A percentile compares a stretch with the other conserved stretches of the same genome.
These are phyloP conservation scores for Synanthedon andrenaeformis DNA, from an alignment of 2,888 invertebrate genomes.

Conservation along the genomic window DNA sequence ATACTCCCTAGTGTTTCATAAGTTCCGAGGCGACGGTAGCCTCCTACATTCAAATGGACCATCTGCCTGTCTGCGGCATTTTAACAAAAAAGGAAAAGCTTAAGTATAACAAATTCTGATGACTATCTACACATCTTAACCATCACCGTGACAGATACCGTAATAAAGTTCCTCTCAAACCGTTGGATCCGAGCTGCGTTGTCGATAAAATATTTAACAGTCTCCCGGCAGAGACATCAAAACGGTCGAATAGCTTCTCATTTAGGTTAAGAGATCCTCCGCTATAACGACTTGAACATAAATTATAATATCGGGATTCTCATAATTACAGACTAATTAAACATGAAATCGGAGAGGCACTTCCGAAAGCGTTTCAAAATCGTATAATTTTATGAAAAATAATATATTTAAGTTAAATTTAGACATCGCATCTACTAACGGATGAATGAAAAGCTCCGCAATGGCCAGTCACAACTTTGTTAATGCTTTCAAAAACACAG, in stretches of 20 bases:
- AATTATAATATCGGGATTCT: background rate
- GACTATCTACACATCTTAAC: slow-evolving; percentile 16
- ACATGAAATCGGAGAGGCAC: no score
- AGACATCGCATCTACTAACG: no score
- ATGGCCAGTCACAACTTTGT: no score
- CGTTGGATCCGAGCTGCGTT: slow-evolving; percentile 20
- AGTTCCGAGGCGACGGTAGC: no score
- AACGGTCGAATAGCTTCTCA: slow-evolving; percentile 28
- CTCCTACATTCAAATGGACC: no score
- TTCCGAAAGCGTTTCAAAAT: no score
- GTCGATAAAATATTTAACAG: slow-evolving; percentile 46
- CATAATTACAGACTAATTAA: background rate
- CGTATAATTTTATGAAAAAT: no score
- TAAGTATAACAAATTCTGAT: slow-evolving; percentile 3
- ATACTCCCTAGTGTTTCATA: no score
- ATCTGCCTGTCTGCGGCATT: no score
- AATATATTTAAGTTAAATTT: no score
- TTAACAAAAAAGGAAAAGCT: no score
- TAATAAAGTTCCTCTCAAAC: slow-evolving; percentile 26
- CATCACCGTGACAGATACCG: slow-evolving; percentile 23
- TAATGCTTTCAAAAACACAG: background rate
- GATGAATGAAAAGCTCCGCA: no score
- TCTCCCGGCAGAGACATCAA: slow-evolving; percentile 31
- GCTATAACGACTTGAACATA: slow-evolving; percentile 9
- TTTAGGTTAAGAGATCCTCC: slow-evolving; percentile 22